Base-by-base conservation (phyloP, 2,888 invertebrate genomes). In the Sinelater perroti region DNA sequence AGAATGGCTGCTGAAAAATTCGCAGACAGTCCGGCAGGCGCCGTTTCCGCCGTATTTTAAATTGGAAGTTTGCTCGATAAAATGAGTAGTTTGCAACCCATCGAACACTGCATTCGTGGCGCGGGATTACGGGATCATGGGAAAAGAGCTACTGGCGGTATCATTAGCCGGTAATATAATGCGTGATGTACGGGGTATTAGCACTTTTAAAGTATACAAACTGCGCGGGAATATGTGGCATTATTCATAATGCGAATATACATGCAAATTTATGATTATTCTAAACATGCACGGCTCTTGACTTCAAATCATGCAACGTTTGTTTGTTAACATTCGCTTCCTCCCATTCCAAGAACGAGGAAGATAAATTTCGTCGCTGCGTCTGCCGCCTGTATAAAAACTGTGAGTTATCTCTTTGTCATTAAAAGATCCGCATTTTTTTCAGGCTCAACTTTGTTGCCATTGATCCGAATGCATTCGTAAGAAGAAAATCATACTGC, bases 141-240 rank as follows among this genome's bases (percentile, higher is more conserved):
- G 38, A 24, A 50, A 50, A 50, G 24, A 38, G 44, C 52, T 40
- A 52, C 52, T 24, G 21, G 52, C 42, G 17, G 52, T 44, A 44
- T 26, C 44, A 33, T 52, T 52, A 33, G 7, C 40, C 20, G 14
- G 42, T 26, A 44, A 52, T 52, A 44, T 44, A 52, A 44, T 26
- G 44, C 44, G 42, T 52, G 44, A 40, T 44, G 31, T 52, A 40
- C 44, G 21, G 31, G 21, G 52, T 44, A 52, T 52, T 52, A 52
- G 33, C 40, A 40, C 30, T 50, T 40, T 36, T 13, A 40, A 38
- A 47, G 11, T 47, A 47, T 47, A 26, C 17, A 20, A 24, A 24
- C 17, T 17, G 35, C 20, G 14, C 28, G 24, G 20, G 40, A 24
- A 40, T 5, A 3, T 40, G 21, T 14, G 14, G 24, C 24, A 13